Evolutionary conservation across 2,113 vertebrate species (phyloP), one percentile per base, ranked within the genome.

Genomic region (Colistium nudipinnis): DNA sequence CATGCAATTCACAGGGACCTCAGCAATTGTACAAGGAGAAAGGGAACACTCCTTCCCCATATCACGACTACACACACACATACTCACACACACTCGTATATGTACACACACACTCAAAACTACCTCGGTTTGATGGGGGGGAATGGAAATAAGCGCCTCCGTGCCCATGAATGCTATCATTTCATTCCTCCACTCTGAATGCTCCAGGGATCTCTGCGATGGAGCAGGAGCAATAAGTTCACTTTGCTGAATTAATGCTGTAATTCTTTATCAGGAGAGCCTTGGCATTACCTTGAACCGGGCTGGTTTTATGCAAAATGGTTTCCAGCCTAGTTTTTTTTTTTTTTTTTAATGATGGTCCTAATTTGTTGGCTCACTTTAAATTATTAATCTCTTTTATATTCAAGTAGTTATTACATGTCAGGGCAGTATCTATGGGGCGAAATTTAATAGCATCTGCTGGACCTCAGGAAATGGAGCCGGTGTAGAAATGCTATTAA

Each of bases 301-400:
- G 87, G 85, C 80, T 94, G 95, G 94, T 96, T 96, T 95, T 96
- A 96, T 98, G 95, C 95, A 96, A 95, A 97, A 97, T 96, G 95
- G 94, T 96, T 95, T 94, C 94, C 95, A 97, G 95, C 95, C 94
- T 94, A 93, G 75, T 83, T 91, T 95, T 97, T 97, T 92, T 91
- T 95, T 97, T 97, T 92, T 98, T 98, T 41, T 47, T 47, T 47
- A 97, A 99, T 97, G 97, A 99, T 97, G 96, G 95, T 94, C 93
- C 96, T 99, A 99, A 99, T 98, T 98, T 99, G 98, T 99, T 98
- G 98, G 96, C 96, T 95, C 95, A 94, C 94, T 94, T 93, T 99
- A 96, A 98, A 99, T 99, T 98, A 99, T 99, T 99, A 96, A 99
- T 98, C 92, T 94, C 95, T 96, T 98, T 99, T 98, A 98, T 98